Evolutionary conservation across 2,113 vertebrate species (phyloP).

Genomic region (Hypomesus transpacificus): DNA sequence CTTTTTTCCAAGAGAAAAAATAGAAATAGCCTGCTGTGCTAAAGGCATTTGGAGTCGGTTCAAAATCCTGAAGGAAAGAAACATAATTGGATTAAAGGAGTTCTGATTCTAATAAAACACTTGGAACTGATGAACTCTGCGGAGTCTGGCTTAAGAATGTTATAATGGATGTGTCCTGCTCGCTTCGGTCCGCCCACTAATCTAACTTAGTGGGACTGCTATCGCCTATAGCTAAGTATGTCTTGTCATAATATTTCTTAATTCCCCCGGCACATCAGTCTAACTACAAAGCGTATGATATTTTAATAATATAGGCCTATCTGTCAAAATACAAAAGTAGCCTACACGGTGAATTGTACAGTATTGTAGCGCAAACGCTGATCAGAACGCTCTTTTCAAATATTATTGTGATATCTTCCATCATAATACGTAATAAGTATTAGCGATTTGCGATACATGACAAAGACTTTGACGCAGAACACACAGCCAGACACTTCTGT

Average conservation of each 20-base stretch:
- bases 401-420: not conserved
- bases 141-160: conserved; percentile 17
- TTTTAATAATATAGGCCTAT: not conserved
- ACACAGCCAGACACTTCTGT: not conserved
- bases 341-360: not conserved
- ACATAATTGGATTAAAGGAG: conserved; percentile 52
- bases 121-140: conserved; percentile 38
- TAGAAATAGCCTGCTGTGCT: conserved; percentile 34
- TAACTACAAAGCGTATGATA: not conserved
- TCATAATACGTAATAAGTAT: not conserved
- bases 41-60: conserved; percentile 39
- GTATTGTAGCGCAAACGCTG: not conserved
- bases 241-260: not conserved
- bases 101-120: conserved; percentile 55
- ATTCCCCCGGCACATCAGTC: not conserved
- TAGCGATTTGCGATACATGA: not conserved
- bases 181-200: conserved; percentile 1
- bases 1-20: conserved; percentile 21
- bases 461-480: not conserved
- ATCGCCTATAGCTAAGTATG: not conserved
- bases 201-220: conserved; percentile 6
- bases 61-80: conserved; percentile 40
- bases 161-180: conserved; percentile 17
- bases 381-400: not conserved
- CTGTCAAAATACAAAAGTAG: not conserved